Evolutionary conservation across 2,888 invertebrate species (phyloP), one percentile per base, ranked within the genome.

Genomic region (Sphaerophoria rueppellii): DNA sequence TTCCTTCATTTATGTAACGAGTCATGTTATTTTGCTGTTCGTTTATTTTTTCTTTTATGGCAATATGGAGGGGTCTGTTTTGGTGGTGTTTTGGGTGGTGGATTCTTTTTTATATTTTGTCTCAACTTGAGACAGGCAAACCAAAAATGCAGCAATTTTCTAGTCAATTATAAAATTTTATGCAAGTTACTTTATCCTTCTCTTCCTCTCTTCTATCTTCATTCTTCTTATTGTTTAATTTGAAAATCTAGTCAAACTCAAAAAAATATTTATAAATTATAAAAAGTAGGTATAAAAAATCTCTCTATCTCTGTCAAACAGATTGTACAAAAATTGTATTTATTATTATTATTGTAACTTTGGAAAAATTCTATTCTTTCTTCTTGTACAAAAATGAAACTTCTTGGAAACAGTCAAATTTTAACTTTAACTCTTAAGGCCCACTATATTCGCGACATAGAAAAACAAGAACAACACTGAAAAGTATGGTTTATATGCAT

Each of bases 121-220:
- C 4, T 57, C 11, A 11, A 4, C n/a, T 60, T 57, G 37, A 34
- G 24, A 34, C 34, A 73, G 43, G 40, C 24, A 76, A 71, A 40
- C 46, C 40, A 75, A 54, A 74, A 63, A 48, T 79, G 46, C 79
- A 76, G 72, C 80, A 85, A 85, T 86, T 82, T 76, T 87, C 87
- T 87, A 87, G 87, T 87, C 87, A 87, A 87, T 87, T 87, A 85
- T 86, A 78, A 83, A 86, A 82, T 73, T 76, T 11, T 72, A 65
- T 61, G 24, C 11, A 55, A 7, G 4, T 63, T 24, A 50, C 4
- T 40, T 2, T 37, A 4, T 52, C 6, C 40, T 32, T 46, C 14
- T 55, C n/a, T 48, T 50, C 14, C 57, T 54, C 12, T 9, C 43
- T 40, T 72, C 24, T 58, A 16, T 60, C 32, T 34, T 37, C 40